phyloP scores from a whole-genome alignment of 2,113 vertebrate species.

The Datnioides undecimradiatus region DNA sequence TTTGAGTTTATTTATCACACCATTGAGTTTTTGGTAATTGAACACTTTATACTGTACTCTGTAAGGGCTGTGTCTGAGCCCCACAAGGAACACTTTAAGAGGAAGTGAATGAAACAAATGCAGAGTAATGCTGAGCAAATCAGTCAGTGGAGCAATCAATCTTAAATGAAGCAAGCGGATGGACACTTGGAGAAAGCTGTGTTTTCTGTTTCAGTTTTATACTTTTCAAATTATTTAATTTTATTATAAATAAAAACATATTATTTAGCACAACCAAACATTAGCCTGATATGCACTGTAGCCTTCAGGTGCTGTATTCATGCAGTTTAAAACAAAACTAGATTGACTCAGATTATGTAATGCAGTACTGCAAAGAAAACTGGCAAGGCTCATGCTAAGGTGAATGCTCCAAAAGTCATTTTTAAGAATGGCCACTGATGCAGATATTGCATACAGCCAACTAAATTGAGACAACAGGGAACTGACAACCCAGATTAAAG shows the following conservation, averaged over 20 bases:
- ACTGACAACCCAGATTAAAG: too few species aligned
- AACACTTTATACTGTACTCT: background rate
- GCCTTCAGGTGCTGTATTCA: background rate
- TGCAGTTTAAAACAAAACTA: background rate
- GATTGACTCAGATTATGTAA: background rate
- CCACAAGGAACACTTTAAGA: background rate
- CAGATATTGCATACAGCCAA: background rate
- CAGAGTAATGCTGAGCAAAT: background rate
- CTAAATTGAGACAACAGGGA: background rate
- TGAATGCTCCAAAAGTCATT: background rate
- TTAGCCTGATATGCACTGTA: background rate
- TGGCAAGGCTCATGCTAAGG: background rate
- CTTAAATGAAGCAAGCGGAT: conserved; percentile 20
- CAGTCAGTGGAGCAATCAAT: conserved; percentile 19
- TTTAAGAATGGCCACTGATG: background rate
- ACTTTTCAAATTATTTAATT: background rate
- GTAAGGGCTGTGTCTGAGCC: background rate
- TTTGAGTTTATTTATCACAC: background rate
- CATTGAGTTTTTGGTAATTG: background rate
- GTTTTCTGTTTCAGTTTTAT: conserved; percentile 12
- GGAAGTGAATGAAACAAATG: background rate
- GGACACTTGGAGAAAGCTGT: background rate
- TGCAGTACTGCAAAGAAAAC: background rate
- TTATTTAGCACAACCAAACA: background rate
- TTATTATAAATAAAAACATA: too few species aligned